These are phyloP conservation scores for Pterocles burchelli DNA, from an alignment of 2,113 vertebrate genomes.

Conservation along the genomic window DNA sequence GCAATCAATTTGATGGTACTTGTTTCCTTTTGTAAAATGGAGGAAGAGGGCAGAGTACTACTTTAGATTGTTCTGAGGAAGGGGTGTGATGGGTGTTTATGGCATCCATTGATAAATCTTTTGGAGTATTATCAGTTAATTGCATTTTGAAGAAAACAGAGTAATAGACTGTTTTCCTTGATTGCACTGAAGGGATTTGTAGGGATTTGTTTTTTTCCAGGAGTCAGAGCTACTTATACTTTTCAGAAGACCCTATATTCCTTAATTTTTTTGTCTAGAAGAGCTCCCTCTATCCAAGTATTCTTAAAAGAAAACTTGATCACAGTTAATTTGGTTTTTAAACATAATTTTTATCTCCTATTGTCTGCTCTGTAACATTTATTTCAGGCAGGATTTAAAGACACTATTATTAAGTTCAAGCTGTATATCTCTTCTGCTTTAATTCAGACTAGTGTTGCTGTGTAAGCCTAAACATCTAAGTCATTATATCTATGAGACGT, in stretches of 20 bases:
- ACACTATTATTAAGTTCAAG: neutral
- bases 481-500: neutral
- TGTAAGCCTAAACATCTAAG: neutral
- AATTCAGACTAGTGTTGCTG: neutral
- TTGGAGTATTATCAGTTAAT: neutral
- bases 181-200: neutral
- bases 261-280: neutral
- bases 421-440: neutral
- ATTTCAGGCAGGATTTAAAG: neutral
- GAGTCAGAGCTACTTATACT: neutral
- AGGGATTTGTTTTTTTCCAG: neutral
- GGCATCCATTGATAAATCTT: neutral
- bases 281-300: neutral
- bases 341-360: neutral
- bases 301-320: neutral
- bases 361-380: neutral
- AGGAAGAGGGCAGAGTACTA: neutral
- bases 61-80: neutral
- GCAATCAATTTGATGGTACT: too few relatives aligned
- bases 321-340: neutral
- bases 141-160: neutral
- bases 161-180: neutral
- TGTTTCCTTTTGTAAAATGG: neutral
- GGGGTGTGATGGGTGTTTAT: neutral
- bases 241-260: neutral